Evolutionary conservation across 1,140 invertebrate genomes (phyloP).

Genomic region (Liolophura sinensis): DNA sequence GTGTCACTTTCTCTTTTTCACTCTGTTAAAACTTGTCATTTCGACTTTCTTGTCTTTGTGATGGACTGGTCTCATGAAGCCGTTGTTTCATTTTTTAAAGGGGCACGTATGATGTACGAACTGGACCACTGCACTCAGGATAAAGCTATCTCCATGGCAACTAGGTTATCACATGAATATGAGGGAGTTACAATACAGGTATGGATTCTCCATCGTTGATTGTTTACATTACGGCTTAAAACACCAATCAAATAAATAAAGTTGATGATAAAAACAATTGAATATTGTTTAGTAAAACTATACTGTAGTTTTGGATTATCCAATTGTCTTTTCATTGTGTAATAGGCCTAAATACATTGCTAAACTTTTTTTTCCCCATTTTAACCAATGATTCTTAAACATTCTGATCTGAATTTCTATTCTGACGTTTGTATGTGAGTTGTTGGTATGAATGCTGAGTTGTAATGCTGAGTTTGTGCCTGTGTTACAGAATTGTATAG

Average conservation of each 20-base stretch:
- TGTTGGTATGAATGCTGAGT: too few species aligned
- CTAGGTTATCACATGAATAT: constrained; percentile 61
- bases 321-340: not conserved
- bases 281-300: too few species aligned
- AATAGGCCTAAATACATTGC: not conserved
- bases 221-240: too few species aligned
- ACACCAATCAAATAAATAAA: too few species aligned
- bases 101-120: constrained; percentile 71
- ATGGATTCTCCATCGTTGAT: constrained; percentile 33
- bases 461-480: constrained; percentile 12
- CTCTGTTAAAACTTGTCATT: too few species aligned
- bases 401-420: not conserved
- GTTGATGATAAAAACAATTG: too few species aligned
- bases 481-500: constrained; percentile 71
- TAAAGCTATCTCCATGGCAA: constrained; percentile 68
- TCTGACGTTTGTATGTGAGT: not conserved
- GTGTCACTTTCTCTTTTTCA: too few species aligned
- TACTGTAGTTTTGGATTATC: not conserved
- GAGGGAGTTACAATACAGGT: constrained; percentile 61
- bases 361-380: not conserved
- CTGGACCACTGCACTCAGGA: constrained; percentile 67
- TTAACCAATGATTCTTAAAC: too few species aligned
- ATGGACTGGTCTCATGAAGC: not conserved
- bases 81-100: constrained; percentile 22
- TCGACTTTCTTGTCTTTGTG: constrained; percentile 7